Evolutionary conservation across 64 coral and sea anemone species (phyloP), one percentile per base, ranked within the genome.

Genomic region (Porites lutea): DNA sequence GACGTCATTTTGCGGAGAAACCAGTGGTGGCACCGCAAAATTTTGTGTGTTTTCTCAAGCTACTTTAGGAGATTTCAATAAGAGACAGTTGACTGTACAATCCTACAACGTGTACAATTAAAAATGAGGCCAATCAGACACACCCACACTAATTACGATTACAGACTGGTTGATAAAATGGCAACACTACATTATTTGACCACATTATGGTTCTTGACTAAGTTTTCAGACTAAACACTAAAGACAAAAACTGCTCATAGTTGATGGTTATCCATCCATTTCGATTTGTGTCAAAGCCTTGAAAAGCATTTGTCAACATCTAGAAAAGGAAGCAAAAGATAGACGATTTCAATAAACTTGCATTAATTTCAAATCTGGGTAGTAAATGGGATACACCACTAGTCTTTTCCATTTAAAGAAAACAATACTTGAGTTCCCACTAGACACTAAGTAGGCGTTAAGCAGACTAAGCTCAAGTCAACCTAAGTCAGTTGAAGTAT

Each of bases 161-260:
- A 57, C 12, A 3, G 54, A 57, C 7, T 57, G 54, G 54, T 37
- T 37, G 27, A 37, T 5, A 57, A 9, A 57, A 12, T 57, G 12
- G 54, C 12, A 57, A 7, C 3, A 57, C 54, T 57, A 57, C 12
- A 70, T 27, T 20, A 70, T 23, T 21, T 6, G 2, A n/a, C 11
- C 8, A 4, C 27, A 6, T 70, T 70, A 70, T 8, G 37, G n/a
- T 20, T 8, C 27, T 27, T 14, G 18, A 4, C 21, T 71, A 97
- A 44, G 95, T 88, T 81, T 97, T 97, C 14, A 97, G 87, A 54
- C 95, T 97, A 77, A 97, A 97, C 9, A 97, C 95, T 55, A 97
- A 71, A n/a, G 93, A 95, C 13, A 98, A 88, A 57, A 98, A 98
- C 68, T 98, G 96, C 83, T 98, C 96, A 83, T 98, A 98, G 74